A percentile compares a stretch with the other conserved stretches of the same genome.
These are phyloP conservation scores for Hymenopus coronatus DNA, from an alignment of 2,888 invertebrate species.

Conservation along the genomic window DNA sequence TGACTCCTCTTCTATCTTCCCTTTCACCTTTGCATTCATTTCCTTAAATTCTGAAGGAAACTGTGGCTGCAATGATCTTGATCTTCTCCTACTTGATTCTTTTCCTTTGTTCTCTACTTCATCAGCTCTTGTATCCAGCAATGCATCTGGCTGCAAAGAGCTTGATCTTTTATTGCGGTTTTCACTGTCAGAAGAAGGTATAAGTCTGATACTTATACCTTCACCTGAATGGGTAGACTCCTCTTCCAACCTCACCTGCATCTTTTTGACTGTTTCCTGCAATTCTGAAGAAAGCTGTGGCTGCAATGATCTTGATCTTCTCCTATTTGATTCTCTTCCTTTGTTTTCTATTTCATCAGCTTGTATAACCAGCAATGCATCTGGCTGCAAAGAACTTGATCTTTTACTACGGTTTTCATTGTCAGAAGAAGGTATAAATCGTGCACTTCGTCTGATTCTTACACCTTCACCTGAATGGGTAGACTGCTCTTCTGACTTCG, in stretches of 20 bases:
- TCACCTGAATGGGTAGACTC: neutral
- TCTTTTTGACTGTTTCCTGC: neutral
- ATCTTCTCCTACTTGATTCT: neutral
- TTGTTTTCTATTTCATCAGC: neutral
- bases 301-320: neutral
- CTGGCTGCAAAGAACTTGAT: neutral
- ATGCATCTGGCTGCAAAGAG: too few species aligned
- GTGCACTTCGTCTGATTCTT: too few species aligned
- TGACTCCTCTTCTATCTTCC: too few species aligned
- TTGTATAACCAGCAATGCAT: neutral
- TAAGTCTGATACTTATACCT: neutral
- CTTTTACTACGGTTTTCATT: neutral
- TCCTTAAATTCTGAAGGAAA: neutral
- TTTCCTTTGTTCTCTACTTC: neutral
- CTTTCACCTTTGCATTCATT: too few species aligned
- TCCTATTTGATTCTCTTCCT: neutral
- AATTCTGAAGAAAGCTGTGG: neutral
- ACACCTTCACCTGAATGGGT: too few species aligned
- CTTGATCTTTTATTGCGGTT: too few species aligned
- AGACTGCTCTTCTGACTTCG: too few species aligned
- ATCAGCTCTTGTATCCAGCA: too few species aligned
- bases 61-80: neutral
- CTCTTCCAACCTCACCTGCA: too few species aligned
- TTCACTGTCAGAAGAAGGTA: neutral
- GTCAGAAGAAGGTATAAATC: too few species aligned